Evolutionary conservation across 2,888 invertebrate genomes (phyloP).

Genomic region (Dioctria rufipes): DNA sequence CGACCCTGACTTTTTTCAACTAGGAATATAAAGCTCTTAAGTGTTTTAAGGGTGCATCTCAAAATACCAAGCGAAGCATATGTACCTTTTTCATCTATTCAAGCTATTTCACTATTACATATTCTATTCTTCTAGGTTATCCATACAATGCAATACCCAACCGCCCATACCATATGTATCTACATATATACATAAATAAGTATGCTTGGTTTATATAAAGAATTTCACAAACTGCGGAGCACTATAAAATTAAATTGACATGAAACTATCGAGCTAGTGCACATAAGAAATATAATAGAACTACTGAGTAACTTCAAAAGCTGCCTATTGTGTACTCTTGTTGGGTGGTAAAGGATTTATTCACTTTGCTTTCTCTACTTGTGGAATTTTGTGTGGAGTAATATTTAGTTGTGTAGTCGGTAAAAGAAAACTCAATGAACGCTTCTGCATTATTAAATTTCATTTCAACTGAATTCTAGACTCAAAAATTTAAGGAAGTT

Average conservation of each 20-base stretch:
- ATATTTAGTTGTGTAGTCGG: background rate
- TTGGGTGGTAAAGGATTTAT: background rate
- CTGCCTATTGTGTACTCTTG: conserved; percentile 12
- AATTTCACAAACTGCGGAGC: conserved; percentile 21
- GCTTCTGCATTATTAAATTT: conserved; percentile 29
- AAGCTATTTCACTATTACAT: too few species aligned
- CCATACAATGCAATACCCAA: too few species aligned
- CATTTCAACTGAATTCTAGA: background rate
- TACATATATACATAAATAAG: too few species aligned
- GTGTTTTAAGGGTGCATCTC: too few species aligned
- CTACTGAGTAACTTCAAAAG: conserved; percentile 1
- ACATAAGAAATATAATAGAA: conserved; percentile 13
- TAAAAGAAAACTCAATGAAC: conserved; percentile 6
- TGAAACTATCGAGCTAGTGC: conserved; percentile 27
- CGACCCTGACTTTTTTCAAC: too few species aligned
- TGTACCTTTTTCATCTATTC: too few species aligned
- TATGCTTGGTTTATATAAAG: background rate
- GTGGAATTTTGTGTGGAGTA: background rate
- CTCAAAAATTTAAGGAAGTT: too few species aligned
- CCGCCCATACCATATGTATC: too few species aligned
- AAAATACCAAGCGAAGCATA: too few species aligned
- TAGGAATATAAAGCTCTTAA: too few species aligned
- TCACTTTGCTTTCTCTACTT: background rate
- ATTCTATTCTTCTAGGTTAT: too few species aligned
- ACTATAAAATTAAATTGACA: conserved; percentile 35